Base-by-base conservation (phyloP, 2,113 vertebrate species). In the Pomatostomus ruficeps region DNA sequence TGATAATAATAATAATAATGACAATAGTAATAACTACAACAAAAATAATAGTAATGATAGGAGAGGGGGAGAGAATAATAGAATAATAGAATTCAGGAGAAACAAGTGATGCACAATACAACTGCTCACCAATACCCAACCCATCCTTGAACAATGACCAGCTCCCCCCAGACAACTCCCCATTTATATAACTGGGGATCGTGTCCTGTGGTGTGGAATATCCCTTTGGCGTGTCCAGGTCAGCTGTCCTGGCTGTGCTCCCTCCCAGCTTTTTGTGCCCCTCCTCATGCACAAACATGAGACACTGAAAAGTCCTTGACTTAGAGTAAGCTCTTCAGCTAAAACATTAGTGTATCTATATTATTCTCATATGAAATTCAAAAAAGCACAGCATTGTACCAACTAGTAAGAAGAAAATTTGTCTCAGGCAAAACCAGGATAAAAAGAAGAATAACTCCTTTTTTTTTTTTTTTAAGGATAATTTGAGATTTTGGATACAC, bases 1-100 rank as follows among this genome's bases (percentile, higher is more conserved):
- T n/a, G n/a, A n/a, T n/a, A n/a, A n/a, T 4, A 33, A 35, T 6
- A 7, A 40, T 42, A 2, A 21, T 4, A 5, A 43, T 13, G 7
- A 21, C 31, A 10, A 33, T 24, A 24, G 26, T 26, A 35, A 31
- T 18, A 35, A 63, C 16, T 3, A 14, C 5, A 19, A 38, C 8
- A 38, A 33, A 1, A 23, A 20, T 18, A 35, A 13, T 17, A 28
- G 6, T 18, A 54, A 33, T 1, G 2, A 25, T 36, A 40, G 15
- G 46, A 77, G 54, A 52, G 9, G 23, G 11, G 59, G 54, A 19
- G 16, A 71, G 48, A 71, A 54, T 48, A 55, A 51, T 22, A 48
- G 35, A 86, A 49, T 43, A 43, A 48, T 33, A 49, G 26, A 49
- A 80, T 57, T 42, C 75, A 57, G 36, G 22, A 33, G 49, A 72